Conservation (phyloP, 2,888 invertebrate genomes). For the Melinaea menophilus region DNA sequence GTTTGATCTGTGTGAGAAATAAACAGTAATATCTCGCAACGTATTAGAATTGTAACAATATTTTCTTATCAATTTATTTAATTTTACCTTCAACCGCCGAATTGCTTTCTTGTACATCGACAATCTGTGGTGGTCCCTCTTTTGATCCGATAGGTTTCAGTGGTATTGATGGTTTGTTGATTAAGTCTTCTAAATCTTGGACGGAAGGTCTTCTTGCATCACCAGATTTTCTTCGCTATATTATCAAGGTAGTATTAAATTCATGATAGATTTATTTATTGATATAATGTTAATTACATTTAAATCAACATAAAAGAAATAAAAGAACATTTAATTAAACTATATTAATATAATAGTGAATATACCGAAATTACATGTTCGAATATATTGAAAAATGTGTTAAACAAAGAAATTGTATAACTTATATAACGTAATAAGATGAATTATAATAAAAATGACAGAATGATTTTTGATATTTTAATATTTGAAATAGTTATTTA, state of each 20-base stretch:
- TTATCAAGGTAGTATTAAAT: slow-evolving; percentile 37
- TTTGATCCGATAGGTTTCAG: slow-evolving; percentile 84
- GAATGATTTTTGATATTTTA: too few relatives aligned
- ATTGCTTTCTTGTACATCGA: slow-evolving; percentile 96
- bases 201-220: slow-evolving; percentile 94
- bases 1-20: slow-evolving; percentile 83
- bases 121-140: slow-evolving; percentile 91
- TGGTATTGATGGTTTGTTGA: slow-evolving; percentile 94
- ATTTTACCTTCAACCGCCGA: slow-evolving; percentile 94
- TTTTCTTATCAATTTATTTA: not conserved
- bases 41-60: not conserved
- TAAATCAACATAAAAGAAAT: slow-evolving; percentile 35
- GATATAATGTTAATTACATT: slow-evolving; percentile 51
- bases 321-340: slow-evolving; percentile 15
- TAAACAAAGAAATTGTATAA: too few relatives aligned
- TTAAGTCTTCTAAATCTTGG: slow-evolving; percentile 92
- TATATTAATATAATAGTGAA: not conserved
- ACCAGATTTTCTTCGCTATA: slow-evolving; percentile 89
- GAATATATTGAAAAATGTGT: not conserved
- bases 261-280: not conserved
- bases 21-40: not conserved
- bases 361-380: not conserved
- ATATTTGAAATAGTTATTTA: not conserved
- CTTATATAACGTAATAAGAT: too few relatives aligned
- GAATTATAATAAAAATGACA: too few relatives aligned